Percentiles rank a stretch among this genome's conserved stretches.
These are phyloP conservation scores for Periparus ater DNA, from an alignment of 2,797 vertebrate genomes.

Conservation along the genomic window DNA sequence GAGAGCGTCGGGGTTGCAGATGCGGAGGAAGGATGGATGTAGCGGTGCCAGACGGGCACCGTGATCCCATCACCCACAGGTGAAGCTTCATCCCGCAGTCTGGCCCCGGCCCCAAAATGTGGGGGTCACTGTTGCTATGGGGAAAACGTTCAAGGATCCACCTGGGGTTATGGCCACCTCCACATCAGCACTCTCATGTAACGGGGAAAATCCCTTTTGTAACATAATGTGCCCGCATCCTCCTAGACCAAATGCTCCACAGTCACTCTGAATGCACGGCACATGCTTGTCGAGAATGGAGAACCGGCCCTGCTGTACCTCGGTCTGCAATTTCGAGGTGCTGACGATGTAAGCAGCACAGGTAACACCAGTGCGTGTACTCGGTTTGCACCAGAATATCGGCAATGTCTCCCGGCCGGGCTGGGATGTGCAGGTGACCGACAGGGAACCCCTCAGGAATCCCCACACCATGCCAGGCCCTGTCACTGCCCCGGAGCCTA, in stretches of 20 bases:
- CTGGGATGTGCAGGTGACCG: background rate
- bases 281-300: accelerated
- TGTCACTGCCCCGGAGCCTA: background rate
- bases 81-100: background rate
- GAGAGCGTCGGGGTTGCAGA: background rate
- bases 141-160: background rate
- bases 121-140: accelerated
- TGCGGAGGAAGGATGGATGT: background rate
- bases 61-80: no score
- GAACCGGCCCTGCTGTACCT: accelerated
- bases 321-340: accelerated
- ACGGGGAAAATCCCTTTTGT: accelerated
- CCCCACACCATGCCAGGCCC: background rate
- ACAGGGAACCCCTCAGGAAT: no score
- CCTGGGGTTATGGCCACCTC: background rate
- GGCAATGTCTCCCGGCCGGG: accelerated
- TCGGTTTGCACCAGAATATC: background rate
- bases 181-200: accelerated
- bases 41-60: background rate
- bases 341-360: accelerated
- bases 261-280: accelerated
- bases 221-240: accelerated
- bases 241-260: accelerated
- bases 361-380: accelerated
- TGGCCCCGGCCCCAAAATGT: accelerated